phyloP scores from a whole-genome alignment of 2,797 vertebrate genomes.

The Muscicapa comitata region DNA sequence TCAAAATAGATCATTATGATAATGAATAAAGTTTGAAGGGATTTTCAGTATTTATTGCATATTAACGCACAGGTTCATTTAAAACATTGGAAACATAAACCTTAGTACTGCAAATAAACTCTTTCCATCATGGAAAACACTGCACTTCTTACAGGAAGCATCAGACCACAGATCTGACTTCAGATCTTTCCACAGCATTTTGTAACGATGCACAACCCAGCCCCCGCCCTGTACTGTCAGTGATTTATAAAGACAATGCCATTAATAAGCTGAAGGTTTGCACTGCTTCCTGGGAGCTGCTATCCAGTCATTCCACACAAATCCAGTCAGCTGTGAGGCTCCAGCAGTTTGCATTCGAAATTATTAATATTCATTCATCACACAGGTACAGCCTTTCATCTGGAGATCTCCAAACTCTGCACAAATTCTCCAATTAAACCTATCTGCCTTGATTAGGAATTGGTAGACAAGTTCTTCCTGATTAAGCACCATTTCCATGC shows the following conservation, averaged over 20 bases:
- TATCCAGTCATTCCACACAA: not conserved
- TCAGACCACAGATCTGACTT: not conserved
- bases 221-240: not conserved
- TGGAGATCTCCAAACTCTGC: not conserved
- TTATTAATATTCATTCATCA: not conserved
- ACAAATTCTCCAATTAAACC: slow-evolving; percentile 8
- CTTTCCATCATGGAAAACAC: not conserved
- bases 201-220: not conserved
- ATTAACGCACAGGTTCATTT: not conserved
- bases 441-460: slow-evolving; percentile 1
- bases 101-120: not conserved
- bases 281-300: not conserved
- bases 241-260: not conserved
- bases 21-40: slow-evolving; percentile 2
- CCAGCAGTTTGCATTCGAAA: not conserved
- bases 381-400: not conserved
- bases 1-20: not conserved
- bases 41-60: slow-evolving; percentile 3
- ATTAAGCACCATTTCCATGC: not conserved
- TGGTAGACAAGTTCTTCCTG: not conserved
- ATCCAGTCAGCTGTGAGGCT: not conserved
- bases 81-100: not conserved
- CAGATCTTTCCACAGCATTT: not conserved
- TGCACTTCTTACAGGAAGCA: not conserved
- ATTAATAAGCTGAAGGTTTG: not conserved